Percentiles rank a stretch among this genome's conserved stretches.
These are phyloP conservation scores for Ophion obscuratus DNA, from an alignment of 2,888 invertebrate genomes.

Conservation along the genomic window DNA sequence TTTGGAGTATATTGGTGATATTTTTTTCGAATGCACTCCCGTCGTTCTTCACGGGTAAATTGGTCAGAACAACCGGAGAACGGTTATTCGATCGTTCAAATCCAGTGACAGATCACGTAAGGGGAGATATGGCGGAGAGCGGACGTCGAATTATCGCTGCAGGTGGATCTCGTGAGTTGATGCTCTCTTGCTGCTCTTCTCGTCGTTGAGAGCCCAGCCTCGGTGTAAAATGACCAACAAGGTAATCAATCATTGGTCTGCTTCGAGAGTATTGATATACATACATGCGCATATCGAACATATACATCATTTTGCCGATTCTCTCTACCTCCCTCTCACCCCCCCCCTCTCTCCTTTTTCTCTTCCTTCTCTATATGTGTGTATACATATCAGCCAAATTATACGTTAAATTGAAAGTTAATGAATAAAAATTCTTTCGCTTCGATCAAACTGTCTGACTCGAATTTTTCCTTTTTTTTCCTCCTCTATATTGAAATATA, in stretches of 20 bases:
- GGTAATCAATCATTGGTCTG: slow-evolving; percentile 56
- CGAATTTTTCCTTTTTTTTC: too few species aligned
- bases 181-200: slow-evolving; percentile 10
- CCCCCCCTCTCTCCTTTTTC: not conserved
- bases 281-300: not conserved
- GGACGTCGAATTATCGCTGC: slow-evolving; percentile 59
- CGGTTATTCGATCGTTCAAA: slow-evolving; percentile 38
- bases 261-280: slow-evolving; percentile 43
- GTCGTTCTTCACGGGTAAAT: not conserved
- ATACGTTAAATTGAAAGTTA: too few species aligned
- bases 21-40: too few species aligned
- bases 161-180: slow-evolving; percentile 49
- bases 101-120: slow-evolving; percentile 36
- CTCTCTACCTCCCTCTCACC: not conserved
- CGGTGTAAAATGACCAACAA: slow-evolving; percentile 48
- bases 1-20: too few species aligned
- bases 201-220: slow-evolving; percentile 19
- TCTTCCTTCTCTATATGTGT: too few species aligned
- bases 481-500: too few species aligned
- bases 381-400: too few species aligned
- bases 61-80: not conserved
- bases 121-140: slow-evolving; percentile 32
- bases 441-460: too few species aligned
- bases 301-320: not conserved
- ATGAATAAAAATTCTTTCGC: too few species aligned